Conservation (phyloP, 2,888 invertebrate species). For the Papilio gigon region DNA sequence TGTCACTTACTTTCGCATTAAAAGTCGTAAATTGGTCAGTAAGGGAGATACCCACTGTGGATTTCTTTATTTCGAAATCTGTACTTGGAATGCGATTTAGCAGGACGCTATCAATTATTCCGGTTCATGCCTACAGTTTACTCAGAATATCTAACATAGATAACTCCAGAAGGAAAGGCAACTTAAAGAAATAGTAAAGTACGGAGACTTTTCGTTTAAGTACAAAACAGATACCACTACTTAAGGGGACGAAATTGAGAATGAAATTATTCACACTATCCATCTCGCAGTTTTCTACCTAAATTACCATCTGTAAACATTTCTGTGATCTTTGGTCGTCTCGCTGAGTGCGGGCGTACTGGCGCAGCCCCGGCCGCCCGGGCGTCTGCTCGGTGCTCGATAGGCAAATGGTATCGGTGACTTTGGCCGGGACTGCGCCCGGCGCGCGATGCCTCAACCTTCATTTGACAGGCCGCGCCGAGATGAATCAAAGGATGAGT, state of each 20-base stretch:
- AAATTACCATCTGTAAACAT: background rate
- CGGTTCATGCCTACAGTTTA: too few relatives aligned
- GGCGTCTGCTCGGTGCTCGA: slow-evolving; percentile 36
- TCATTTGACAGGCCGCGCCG: slow-evolving; percentile 37
- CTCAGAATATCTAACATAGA: too few relatives aligned
- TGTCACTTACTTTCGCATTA: background rate
- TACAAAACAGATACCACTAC: background rate
- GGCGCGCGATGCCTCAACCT: slow-evolving; percentile 29
- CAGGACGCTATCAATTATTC: too few relatives aligned
- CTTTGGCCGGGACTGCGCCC: slow-evolving; percentile 35
- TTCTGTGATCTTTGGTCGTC: slow-evolving; percentile 20
- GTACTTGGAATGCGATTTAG: too few relatives aligned
- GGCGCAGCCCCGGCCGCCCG: slow-evolving; percentile 34
- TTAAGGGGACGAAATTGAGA: background rate
- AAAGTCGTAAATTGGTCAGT: background rate
- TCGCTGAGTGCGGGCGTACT: slow-evolving; percentile 39
- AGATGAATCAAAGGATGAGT: slow-evolving; percentile 2
- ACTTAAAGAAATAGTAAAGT: too few relatives aligned
- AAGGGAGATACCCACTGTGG: too few relatives aligned
- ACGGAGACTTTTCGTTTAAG: too few relatives aligned
- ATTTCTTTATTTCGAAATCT: background rate
- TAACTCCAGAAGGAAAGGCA: too few relatives aligned
- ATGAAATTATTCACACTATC: background rate
- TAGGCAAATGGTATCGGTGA: slow-evolving; percentile 44
- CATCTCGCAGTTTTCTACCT: background rate